Evolutionary conservation across 1,140 invertebrate species (phyloP).

Genomic region (Sycophaga agraensis): DNA sequence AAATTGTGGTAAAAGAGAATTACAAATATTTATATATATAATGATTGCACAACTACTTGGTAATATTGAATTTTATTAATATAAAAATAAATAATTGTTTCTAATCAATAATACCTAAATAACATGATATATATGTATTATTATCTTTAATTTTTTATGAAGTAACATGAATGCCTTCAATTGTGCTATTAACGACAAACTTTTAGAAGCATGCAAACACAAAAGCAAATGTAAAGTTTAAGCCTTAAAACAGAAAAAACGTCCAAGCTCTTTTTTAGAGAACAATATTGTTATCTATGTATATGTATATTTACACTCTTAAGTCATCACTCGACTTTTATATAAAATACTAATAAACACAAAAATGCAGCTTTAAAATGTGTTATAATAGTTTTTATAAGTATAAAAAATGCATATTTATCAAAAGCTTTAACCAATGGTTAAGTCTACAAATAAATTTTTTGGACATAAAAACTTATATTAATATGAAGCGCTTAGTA

Average conservation of each 20-base stretch:
- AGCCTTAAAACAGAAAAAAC: constrained; percentile 16
- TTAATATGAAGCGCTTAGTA: not conserved
- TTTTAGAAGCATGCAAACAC: not conserved
- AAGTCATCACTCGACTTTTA: not conserved
- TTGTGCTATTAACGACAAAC: not conserved
- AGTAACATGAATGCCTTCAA: not conserved
- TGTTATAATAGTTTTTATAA: not conserved
- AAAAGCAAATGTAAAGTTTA: not conserved
- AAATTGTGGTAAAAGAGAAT: no score
- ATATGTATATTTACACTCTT: not conserved
- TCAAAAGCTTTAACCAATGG: not conserved
- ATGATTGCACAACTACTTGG: no score
- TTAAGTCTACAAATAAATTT: not conserved
- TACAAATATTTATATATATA: no score
- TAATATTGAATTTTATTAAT: no score
- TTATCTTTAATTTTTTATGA: not conserved
- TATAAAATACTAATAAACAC: not conserved
- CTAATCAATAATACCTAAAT: not conserved
- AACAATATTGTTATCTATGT: constrained; percentile 1
- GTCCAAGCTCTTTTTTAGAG: constrained; percentile 8
- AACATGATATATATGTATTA: not conserved
- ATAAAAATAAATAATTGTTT: not conserved
- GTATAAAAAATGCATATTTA: not conserved
- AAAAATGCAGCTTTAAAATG: not conserved
- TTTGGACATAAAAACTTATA: not conserved